These are phyloP conservation scores for Caenorhabditis sp. DNA, from an alignment of 2,888 invertebrate species.

Conservation along the genomic window DNA sequence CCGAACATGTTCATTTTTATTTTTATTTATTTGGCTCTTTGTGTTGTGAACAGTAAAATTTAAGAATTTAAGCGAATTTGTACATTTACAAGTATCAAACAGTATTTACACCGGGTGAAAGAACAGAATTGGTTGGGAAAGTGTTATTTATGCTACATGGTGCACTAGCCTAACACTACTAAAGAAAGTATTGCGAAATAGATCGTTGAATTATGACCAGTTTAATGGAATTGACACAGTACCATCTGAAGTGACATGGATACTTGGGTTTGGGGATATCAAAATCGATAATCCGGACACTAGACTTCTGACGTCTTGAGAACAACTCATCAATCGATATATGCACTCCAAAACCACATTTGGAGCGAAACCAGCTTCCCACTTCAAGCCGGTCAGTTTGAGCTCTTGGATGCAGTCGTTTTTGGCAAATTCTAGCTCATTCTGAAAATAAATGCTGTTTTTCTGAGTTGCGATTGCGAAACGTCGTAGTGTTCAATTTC, in stretches of 20 bases:
- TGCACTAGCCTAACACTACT: background rate
- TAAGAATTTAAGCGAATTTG: background rate
- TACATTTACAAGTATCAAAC: background rate
- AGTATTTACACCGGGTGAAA: conserved; percentile 4
- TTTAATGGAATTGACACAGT: conserved; percentile 77
- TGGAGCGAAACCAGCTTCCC: conserved; percentile 64
- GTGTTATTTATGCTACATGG: conserved; percentile 9
- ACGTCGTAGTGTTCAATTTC: no score
- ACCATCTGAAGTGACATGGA: conserved; percentile 77
- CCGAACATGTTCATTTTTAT: no score
- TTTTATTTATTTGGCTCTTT: conserved; percentile 9
- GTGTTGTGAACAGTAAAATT: conserved; percentile 13
- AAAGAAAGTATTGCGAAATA: background rate
- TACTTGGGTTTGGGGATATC: conserved; percentile 75
- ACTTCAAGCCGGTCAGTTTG: conserved; percentile 63
- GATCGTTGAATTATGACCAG: conserved; percentile 67
- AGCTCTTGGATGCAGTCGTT: conserved; percentile 61
- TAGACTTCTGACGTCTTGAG: conserved; percentile 41
- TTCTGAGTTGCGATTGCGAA: no score
- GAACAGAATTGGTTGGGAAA: no score
- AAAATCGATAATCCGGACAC: conserved; percentile 69
- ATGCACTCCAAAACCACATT: conserved; percentile 57
- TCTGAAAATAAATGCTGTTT: conserved; percentile 31
- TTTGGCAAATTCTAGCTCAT: conserved; percentile 54
- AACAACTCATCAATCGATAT: conserved; percentile 48